Evolutionary conservation across 2,113 vertebrate species (phyloP).

Genomic region (Alligator mississippiensis): DNA sequence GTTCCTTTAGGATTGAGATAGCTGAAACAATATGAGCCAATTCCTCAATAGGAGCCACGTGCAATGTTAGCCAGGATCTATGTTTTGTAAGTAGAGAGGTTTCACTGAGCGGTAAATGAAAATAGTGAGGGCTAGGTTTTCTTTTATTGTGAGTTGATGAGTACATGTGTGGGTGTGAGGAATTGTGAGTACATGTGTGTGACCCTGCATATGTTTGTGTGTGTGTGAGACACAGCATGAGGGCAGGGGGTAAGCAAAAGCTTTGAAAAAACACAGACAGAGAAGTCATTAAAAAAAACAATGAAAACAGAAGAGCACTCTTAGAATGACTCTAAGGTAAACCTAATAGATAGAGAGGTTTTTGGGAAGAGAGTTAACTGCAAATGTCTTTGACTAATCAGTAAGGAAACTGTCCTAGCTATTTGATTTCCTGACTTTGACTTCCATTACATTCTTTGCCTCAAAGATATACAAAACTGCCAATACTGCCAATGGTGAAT

Average conservation of each 20-base stretch:
- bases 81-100: not conserved
- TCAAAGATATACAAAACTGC: not conserved
- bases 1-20: not conserved
- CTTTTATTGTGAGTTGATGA: not conserved
- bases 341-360: not conserved
- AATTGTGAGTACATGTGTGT: not conserved
- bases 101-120: accelerated
- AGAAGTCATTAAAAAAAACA: no score
- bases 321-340: not conserved
- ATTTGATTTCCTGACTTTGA: not conserved
- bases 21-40: accelerated
- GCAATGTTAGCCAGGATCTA: not conserved
- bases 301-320: not conserved
- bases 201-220: no score
- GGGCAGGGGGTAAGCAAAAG: no score
- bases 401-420: not conserved
- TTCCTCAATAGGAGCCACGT: not conserved
- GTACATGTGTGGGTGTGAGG: accelerated
- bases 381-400: not conserved
- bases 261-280: no score
- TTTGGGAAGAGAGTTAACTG: not conserved
- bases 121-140: no score
- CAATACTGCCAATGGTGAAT: not conserved
- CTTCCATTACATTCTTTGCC: not conserved
- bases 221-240: no score